Base-by-base conservation (phyloP, 64 coral and sea anemone genomes). In the Montipora cactus region DNA sequence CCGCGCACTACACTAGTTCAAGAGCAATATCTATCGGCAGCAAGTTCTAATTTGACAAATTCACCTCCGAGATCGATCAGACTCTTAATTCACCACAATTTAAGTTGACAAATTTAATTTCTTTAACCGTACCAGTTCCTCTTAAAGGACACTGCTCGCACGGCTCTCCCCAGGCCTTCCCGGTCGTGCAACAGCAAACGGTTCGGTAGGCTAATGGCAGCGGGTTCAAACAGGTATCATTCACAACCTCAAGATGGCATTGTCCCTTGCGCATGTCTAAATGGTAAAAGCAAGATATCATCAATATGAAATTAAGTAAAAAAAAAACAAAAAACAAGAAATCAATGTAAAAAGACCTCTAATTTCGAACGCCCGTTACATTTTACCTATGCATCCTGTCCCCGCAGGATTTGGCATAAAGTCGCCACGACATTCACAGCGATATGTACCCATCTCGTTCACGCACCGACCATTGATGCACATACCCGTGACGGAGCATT, bases 391-490 rank as follows among this genome's bases (percentile, higher is more conserved):
- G 53, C 97, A 99, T 13, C 94, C 97, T 76, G 95, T 90, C 3
- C 92, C 92, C 47, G 87, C 89, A 5, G 76, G 89, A 44, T 94
- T 92, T 8, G 87, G 89, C 79, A 87, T 88, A 71, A 96, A 99
- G 44, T 87, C 97, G 12, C 69, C 70, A 12, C 96, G 92, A 47
- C 97, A 99, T 44, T 87, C 50, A 89, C 97, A 99, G 13, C 89
- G 82, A 64, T 99, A 96, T 59, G 53, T 89, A 3, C 94, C 94
- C 23, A 94, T 82, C n/a, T 52, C 59, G 86, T 99, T 99, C 7
- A 99, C 79, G 88, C 97, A 99, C 13, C 77, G 74, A 48, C 97
- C 97, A 81, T 99, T 99, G 2, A 90, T 89, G 49, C 97, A 99
- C 91, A 94, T 96, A 4, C 89, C 94, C 44, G 95, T 94, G n/a